Percentiles rank a stretch among this genome's conserved stretches.
phyloP scores from a whole-genome alignment of 2,797 vertebrate genomes.

The Monodelphis domestica region DNA sequence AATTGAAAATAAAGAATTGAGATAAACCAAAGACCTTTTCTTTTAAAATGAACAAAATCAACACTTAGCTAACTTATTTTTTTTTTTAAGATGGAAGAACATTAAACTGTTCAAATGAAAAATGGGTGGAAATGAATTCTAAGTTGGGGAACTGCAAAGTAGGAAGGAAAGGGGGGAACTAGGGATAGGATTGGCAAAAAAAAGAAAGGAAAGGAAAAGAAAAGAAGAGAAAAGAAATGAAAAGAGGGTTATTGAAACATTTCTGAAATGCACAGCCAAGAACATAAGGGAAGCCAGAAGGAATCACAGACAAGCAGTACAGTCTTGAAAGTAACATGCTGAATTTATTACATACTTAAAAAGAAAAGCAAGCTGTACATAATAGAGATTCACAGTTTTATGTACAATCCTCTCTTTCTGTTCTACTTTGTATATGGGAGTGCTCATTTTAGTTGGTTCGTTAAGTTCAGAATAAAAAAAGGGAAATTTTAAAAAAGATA shows the following conservation, averaged over 20 bases:
- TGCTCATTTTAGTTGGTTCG: neutral
- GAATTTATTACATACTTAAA: neutral
- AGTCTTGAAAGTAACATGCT: constrained; percentile 6
- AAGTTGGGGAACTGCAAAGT: neutral
- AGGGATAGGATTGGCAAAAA: neutral
- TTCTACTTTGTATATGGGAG: neutral
- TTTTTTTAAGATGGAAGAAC: neutral
- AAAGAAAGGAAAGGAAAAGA: no score
- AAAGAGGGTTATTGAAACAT: neutral
- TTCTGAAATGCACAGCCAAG: neutral
- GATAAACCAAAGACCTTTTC: neutral
- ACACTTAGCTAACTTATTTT: neutral
- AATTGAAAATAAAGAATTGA: neutral
- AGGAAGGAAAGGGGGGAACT: neutral
- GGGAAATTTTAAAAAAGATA: neutral
- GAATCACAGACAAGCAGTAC: constrained; percentile 5
- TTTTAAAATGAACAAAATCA: neutral
- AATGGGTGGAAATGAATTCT: neutral
- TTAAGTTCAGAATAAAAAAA: neutral
- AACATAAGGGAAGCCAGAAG: constrained; percentile 8
- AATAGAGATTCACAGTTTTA: constrained; percentile 4
- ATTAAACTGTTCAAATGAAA: neutral
- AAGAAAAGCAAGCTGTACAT: constrained; percentile 1
- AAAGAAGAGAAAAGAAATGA: neutral
- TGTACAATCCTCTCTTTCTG: constrained; percentile 5